Percentiles rank a stretch among this genome's conserved stretches.
Conservation (phyloP, 2,113 vertebrate genomes). For the Anoura caudifer region DNA sequence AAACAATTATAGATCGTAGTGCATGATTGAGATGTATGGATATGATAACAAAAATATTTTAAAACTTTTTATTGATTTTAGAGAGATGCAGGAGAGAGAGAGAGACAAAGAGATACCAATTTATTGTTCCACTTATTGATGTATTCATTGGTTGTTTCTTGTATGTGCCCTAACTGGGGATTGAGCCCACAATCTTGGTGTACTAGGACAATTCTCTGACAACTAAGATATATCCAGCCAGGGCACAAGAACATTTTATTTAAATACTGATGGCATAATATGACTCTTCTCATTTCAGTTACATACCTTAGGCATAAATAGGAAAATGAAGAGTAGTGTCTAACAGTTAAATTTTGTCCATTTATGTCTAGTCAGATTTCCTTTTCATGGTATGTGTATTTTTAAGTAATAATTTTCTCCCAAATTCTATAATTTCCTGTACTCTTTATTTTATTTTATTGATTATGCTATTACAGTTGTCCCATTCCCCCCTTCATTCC, state of each 20-base stretch:
- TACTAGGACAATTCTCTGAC: no score
- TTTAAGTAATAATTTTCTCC: background rate
- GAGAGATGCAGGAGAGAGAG: no score
- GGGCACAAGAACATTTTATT: background rate
- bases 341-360: background rate
- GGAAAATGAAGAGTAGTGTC: background rate
- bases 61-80: no score
- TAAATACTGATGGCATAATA: background rate
- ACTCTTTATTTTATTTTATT: no score
- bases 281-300: background rate
- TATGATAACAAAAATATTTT: background rate
- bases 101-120: no score
- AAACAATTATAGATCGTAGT: background rate
- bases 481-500: no score
- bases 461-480: no score
- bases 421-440: background rate
- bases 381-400: background rate
- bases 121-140: no score
- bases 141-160: no score
- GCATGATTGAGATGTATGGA: background rate
- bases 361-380: background rate
- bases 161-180: no score
- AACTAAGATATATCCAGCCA: no score
- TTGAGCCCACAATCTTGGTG: no score
- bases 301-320: background rate